These are phyloP conservation scores for Megaceryle torquata DNA, from an alignment of 2,113 vertebrate species.

Conservation along the genomic window DNA sequence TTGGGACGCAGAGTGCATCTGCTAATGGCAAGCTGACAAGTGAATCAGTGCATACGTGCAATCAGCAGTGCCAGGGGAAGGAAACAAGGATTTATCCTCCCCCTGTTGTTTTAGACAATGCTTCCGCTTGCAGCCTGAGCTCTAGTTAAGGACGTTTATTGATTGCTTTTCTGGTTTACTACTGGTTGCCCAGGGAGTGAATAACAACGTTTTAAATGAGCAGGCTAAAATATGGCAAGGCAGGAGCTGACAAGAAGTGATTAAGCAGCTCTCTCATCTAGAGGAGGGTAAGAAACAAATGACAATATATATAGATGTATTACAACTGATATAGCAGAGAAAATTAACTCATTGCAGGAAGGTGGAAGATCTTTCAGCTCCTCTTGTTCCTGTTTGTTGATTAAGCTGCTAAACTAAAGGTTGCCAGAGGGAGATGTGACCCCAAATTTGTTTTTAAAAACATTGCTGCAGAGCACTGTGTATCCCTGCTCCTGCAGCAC, in stretches of 20 bases:
- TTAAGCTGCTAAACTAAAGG: constrained; percentile 7
- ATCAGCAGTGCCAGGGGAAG: background rate
- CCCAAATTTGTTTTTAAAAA: background rate
- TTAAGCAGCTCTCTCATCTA: constrained; percentile 48
- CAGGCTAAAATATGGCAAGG: constrained; percentile 30
- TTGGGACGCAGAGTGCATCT: background rate
- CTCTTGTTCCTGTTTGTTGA: background rate
- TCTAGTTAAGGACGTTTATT: constrained; percentile 17
- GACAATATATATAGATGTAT: constrained; percentile 5
- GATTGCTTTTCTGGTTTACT: constrained; percentile 37
- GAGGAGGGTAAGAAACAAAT: constrained; percentile 42
- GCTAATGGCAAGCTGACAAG: constrained; percentile 19
- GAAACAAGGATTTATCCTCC: constrained; percentile 6
- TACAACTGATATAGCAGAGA: background rate
- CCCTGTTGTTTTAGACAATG: constrained; percentile 13
- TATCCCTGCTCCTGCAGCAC: background rate
- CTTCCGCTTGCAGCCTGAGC: constrained; percentile 20
- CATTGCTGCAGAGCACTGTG: background rate
- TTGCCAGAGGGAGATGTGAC: background rate
- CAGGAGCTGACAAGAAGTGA: constrained; percentile 35
- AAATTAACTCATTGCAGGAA: constrained; percentile 29
- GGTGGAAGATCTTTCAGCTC: background rate
- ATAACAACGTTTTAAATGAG: constrained; percentile 40
- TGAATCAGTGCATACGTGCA: constrained; percentile 16
- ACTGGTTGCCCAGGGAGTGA: constrained; percentile 35